phyloP scores from a whole-genome alignment of 2,113 vertebrate species.

The Erpornis zantholeuca region DNA sequence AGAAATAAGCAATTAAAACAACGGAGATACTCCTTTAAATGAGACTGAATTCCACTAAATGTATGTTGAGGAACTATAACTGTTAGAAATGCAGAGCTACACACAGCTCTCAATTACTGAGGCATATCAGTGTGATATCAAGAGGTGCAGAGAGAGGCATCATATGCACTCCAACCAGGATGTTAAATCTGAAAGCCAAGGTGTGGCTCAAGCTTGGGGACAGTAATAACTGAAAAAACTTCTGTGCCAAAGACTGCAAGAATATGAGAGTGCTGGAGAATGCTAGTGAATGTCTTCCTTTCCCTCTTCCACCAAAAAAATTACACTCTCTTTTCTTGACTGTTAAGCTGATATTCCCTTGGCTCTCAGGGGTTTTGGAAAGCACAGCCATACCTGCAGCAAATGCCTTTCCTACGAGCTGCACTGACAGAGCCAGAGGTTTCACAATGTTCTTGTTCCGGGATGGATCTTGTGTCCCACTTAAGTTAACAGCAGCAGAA shows the following conservation, averaged over 20 bases:
- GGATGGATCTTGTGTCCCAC: constrained; percentile 82
- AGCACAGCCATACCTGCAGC: constrained; percentile 80
- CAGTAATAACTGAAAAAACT: neutral
- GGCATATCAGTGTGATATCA: neutral
- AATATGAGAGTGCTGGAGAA: neutral
- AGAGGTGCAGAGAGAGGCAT: neutral
- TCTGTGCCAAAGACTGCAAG: neutral
- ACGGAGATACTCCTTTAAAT: neutral
- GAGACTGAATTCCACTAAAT: neutral
- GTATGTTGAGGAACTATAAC: neutral
- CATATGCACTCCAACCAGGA: neutral
- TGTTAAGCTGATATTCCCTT: neutral
- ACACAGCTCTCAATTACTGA: neutral
- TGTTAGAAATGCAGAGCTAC: neutral
- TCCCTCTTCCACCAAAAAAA: neutral
- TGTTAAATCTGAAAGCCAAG: neutral
- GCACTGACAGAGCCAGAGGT: constrained; percentile 83
- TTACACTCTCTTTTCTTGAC: neutral
- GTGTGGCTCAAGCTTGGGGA: neutral
- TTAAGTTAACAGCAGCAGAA: constrained; percentile 82
- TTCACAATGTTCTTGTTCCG: constrained; percentile 85
- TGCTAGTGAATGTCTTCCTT: neutral
- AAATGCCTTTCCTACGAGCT: constrained; percentile 84
- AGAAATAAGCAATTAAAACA: neutral
- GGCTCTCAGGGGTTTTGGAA: neutral